Evolutionary conservation across 2,797 vertebrate species (phyloP).

Genomic region (Gephyroberyx darwinii): DNA sequence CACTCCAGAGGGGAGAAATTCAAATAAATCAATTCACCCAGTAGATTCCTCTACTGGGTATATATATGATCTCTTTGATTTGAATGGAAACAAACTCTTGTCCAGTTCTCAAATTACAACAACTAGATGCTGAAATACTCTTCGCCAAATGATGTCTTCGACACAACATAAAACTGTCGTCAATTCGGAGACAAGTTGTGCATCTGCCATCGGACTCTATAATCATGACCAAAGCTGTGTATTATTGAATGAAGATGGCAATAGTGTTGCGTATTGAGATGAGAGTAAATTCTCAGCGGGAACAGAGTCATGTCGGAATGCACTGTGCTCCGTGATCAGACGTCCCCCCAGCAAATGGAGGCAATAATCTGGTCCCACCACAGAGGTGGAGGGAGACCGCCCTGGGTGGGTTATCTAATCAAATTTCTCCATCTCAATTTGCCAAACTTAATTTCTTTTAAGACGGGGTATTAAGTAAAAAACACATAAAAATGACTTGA

Average conservation of each 20-base stretch:
- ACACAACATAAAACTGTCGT: conserved; percentile 38
- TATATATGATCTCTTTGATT: too few species aligned
- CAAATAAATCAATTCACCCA: background rate
- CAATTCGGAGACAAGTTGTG: conserved; percentile 25
- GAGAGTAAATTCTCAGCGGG: conserved; percentile 49
- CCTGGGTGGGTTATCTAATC: conserved; percentile 22
- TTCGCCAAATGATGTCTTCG: background rate
- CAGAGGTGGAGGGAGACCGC: conserved; percentile 35
- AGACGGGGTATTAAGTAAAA: conserved; percentile 13
- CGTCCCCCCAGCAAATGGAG: conserved; percentile 31
- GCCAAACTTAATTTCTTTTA: conserved; percentile 28
- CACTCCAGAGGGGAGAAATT: background rate
- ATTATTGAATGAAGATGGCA: conserved; percentile 32
- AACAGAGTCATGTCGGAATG: conserved; percentile 70
- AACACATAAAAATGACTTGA: conserved; percentile 23
- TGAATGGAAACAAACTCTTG: too few species aligned
- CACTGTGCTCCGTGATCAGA: conserved; percentile 33
- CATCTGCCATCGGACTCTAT: conserved; percentile 18
- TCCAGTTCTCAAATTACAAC: background rate
- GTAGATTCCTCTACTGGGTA: background rate
- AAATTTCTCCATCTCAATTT: conserved; percentile 50
- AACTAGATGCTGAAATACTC: background rate
- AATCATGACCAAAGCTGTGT: conserved; percentile 38
- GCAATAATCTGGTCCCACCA: conserved; percentile 40
- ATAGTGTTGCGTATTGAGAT: background rate